Percentiles rank a stretch among this genome's conserved stretches.
Conservation (phyloP, 2,888 invertebrate species). For the Agrochola lota region DNA sequence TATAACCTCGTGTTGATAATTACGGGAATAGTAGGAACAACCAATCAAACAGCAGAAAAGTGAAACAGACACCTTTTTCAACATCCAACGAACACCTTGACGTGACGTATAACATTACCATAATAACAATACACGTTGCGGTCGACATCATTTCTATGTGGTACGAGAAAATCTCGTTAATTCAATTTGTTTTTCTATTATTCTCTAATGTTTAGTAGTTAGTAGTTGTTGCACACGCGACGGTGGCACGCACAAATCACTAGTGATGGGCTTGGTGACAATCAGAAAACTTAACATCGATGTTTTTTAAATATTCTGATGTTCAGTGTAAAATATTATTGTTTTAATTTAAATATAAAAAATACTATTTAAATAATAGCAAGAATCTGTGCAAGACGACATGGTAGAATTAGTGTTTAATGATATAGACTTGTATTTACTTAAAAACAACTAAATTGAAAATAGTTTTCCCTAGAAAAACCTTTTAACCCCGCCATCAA, state of each 20-base stretch:
- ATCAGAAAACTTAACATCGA: not conserved
- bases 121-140: constrained; percentile 60
- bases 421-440: not conserved
- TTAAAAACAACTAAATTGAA: not conserved
- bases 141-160: constrained; percentile 68
- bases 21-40: not conserved
- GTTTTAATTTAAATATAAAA: not conserved
- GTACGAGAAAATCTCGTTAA: constrained; percentile 73
- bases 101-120: constrained; percentile 61
- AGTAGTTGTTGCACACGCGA: constrained; percentile 66
- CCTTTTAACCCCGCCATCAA: not conserved
- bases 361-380: not conserved
- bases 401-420: not conserved
- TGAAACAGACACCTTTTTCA: constrained; percentile 26
- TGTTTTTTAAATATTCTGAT: not conserved
- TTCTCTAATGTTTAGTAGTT: constrained; percentile 68
- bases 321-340: not conserved
- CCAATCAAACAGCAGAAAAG: constrained; percentile 28
- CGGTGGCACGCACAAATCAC: constrained; percentile 57
- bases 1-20: not conserved
- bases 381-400: not conserved
- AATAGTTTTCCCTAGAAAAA: not conserved
- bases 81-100: constrained; percentile 28
- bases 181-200: constrained; percentile 74
- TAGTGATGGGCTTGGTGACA: constrained; percentile 57